Evolutionary conservation across 2,797 vertebrate genomes (phyloP), one percentile per base, ranked within the genome.

Genomic region (Microtus californicus): DNA sequence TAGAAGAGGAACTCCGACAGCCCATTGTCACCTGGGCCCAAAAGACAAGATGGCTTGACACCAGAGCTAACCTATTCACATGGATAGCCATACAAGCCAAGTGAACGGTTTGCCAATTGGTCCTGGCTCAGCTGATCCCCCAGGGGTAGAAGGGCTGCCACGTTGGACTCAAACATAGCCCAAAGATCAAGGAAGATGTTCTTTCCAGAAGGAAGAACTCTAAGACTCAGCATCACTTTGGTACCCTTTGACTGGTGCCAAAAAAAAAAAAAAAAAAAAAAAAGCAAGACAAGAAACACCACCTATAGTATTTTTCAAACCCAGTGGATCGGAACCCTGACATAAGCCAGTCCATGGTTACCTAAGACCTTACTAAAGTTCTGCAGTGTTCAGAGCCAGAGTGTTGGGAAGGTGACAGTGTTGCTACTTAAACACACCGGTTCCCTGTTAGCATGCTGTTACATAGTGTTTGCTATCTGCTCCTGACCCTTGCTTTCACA

Each of bases 391-490:
- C 2, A 0, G 34, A 29, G 15, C 65, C 17, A 45, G 9, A 48
- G 43, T 7, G 31, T 17, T 15, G 15, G 3, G 15, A 21, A 59
- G 45, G 40, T 31, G 27, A n/a, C 48, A 7, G 6, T 11, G 14
- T 73, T 21, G 11, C 29, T 29, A 0, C 0, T 13, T 40, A 34
- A 29, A 56, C 4, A 1, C 0, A 5, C 3, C 0, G 0, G 71
- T 5, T 40, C 21, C 25, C 3, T 0, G 7, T 48, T 11, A 4
- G 61, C 19, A 1, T 12, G 25, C 0, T 6, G 37, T 23, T 1
- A 45, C 13, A 40, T 17, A 59, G 2, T 1, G 63, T 25, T 71
- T 48, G 71, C 80, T 40, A 1, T 10, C 21, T 23, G 13, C 8
- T 43, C 37, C 29, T 11, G 8, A 15, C 4, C 34, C 23, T 82